These are phyloP conservation scores for Galbula dea DNA, from an alignment of 2,113 vertebrate species.

Conservation along the genomic window DNA sequence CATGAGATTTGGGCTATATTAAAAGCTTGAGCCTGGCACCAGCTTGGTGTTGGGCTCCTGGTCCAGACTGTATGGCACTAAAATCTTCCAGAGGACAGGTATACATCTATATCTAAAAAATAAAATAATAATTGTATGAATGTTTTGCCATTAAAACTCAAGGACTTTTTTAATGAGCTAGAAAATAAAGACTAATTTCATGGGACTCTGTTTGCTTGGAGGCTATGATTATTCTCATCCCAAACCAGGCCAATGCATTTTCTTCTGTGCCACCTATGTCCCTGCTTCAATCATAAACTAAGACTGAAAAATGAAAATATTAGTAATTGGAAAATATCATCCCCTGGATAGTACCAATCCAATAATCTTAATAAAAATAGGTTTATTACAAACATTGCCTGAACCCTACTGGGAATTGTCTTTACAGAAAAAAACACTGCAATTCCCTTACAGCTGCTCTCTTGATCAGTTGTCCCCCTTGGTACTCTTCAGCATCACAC, in stretches of 20 bases:
- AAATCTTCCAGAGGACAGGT: not conserved
- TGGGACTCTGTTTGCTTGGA: constrained; percentile 65
- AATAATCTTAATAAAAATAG: constrained; percentile 71
- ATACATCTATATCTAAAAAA: not conserved
- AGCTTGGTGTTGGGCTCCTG: not conserved
- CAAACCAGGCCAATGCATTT: constrained; percentile 63
- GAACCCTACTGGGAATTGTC: constrained; percentile 27
- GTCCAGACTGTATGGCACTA: not conserved
- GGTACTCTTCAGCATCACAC: constrained; percentile 25
- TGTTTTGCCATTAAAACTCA: constrained; percentile 53
- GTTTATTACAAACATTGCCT: constrained; percentile 59
- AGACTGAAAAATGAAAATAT: constrained; percentile 61
- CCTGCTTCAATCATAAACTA: constrained; percentile 65
- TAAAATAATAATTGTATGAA: not conserved
- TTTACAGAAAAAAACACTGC: constrained; percentile 30
- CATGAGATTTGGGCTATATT: not conserved
- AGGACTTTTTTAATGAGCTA: constrained; percentile 67
- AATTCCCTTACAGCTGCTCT: constrained; percentile 45
- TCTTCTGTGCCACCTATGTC: constrained; percentile 65
- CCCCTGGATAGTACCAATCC: constrained; percentile 55
- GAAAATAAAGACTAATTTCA: constrained; percentile 68
- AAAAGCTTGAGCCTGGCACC: not conserved
- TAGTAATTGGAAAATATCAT: constrained; percentile 66
- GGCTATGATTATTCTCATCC: constrained; percentile 66
- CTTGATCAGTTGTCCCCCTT: constrained; percentile 41